Conservation (phyloP, 2,888 invertebrate species). For the Beris morrisii region DNA sequence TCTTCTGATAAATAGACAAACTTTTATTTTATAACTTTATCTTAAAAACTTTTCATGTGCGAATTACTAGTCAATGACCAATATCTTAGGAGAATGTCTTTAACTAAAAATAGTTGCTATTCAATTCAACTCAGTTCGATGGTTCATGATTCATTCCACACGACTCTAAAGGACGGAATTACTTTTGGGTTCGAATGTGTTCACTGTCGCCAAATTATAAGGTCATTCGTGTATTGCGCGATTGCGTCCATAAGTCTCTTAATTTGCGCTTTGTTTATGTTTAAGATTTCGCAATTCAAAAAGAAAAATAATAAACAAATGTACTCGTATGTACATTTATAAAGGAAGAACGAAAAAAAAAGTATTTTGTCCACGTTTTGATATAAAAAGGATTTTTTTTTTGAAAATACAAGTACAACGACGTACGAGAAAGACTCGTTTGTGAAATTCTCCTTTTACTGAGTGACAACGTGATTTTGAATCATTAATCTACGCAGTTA, state of each 20-base stretch:
- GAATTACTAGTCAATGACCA: too few relatives aligned
- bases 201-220: constrained; percentile 24
- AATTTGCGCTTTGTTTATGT: neutral
- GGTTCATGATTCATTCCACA: constrained; percentile 10
- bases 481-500: too few relatives aligned
- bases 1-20: neutral
- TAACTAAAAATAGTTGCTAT: too few relatives aligned
- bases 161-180: neutral
- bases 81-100: too few relatives aligned
- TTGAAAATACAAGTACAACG: neutral
- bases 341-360: neutral
- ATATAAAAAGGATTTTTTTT: neutral
- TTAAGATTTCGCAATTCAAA: neutral
- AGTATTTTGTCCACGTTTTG: neutral
- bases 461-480: too few relatives aligned
- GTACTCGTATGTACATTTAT: too few relatives aligned
- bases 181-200: constrained; percentile 10
- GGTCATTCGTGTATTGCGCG: constrained; percentile 8
- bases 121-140: neutral
- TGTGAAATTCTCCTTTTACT: too few relatives aligned
- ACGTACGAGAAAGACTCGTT: too few relatives aligned
- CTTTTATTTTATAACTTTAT: too few relatives aligned
- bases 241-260: too few relatives aligned
- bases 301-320: constrained; percentile 11
- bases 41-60: too few relatives aligned